Base-by-base conservation (phyloP, 1,140 invertebrate species). In the Hyposmocoma kahamanoa region DNA sequence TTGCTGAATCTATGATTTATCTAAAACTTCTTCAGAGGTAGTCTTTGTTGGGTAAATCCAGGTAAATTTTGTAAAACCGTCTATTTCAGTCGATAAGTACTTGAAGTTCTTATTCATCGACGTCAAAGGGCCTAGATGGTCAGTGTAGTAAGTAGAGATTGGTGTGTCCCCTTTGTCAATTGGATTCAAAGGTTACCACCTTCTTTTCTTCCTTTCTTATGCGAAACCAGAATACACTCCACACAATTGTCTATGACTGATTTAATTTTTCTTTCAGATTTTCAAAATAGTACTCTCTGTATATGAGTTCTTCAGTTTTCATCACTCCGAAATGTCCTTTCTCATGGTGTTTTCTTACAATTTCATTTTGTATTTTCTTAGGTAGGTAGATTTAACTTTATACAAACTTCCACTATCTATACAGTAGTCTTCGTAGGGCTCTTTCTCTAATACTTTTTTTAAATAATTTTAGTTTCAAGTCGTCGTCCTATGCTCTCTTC, bases 91-190 rank as follows among this genome's bases (percentile, higher is more conserved):
- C 21, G 66, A 47, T n/a, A 72, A 42, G 48, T 72, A 50, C 22
- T 69, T 65, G 34, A 70, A 76, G 8, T 42, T 42, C 36, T 28
- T 15, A n/a, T n/a, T n/a, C n/a, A n/a, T n/a, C n/a, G n/a, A n/a
- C n/a, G n/a, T n/a, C n/a, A n/a, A n/a, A n/a, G 67, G 67, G 22
- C 79, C 72, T 41, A 79, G 55, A 53, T 79, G 70, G 52, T 82
- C 75, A 9, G 63, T 51, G 48, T 76, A 66, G 42, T 67, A 68
- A 3, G 65, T 76, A 6, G 60, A 22, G n/a, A 75, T 49, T 9
- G 68, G 71, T 0, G 13, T 21, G 8, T 64, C 59, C 8, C 30
- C 42, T 53, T 72, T 67, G 17, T 59, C 59, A 22, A 76, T 70
- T 30, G 10, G 58, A 28, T 72, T 44, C 26, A 73, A 42, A 13